phyloP scores from a whole-genome alignment of 2,113 vertebrate genomes.

The Crotalus horridus region DNA sequence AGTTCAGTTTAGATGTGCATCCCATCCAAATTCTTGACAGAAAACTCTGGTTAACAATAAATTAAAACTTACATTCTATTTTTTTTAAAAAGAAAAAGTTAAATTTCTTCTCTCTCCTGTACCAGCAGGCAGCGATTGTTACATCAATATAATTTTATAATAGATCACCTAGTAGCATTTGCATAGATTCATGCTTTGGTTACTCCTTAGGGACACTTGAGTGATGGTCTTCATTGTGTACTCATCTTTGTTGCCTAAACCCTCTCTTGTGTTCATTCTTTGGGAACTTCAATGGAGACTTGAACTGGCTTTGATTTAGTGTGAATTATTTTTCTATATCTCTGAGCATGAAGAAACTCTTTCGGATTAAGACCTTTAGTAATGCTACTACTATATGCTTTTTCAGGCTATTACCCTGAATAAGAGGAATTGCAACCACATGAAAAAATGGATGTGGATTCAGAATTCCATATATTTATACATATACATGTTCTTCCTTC shows the following conservation, averaged over 20 bases:
- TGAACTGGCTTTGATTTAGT: not conserved
- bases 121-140: not conserved
- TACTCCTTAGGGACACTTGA: not conserved
- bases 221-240: not conserved
- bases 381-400: not conserved
- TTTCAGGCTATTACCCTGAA: not conserved
- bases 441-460: not conserved
- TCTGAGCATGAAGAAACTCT: not conserved
- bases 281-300: not conserved
- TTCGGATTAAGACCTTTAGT: not conserved
- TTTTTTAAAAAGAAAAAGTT: not conserved
- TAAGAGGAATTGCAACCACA: not conserved
- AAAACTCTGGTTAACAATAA: not conserved
- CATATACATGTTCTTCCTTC: not conserved
- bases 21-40: not conserved
- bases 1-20: not conserved
- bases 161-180: not conserved
- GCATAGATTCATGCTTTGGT: not conserved
- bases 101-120: not conserved
- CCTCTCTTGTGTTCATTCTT: not conserved
- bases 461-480: not conserved
- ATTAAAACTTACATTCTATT: not conserved
- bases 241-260: not conserved
- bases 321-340: not conserved
- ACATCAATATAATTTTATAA: not conserved